Evolutionary conservation across 2,797 vertebrate genomes (phyloP), one percentile per base, ranked within the genome.

Genomic region (Enteromius paludinosus): DNA sequence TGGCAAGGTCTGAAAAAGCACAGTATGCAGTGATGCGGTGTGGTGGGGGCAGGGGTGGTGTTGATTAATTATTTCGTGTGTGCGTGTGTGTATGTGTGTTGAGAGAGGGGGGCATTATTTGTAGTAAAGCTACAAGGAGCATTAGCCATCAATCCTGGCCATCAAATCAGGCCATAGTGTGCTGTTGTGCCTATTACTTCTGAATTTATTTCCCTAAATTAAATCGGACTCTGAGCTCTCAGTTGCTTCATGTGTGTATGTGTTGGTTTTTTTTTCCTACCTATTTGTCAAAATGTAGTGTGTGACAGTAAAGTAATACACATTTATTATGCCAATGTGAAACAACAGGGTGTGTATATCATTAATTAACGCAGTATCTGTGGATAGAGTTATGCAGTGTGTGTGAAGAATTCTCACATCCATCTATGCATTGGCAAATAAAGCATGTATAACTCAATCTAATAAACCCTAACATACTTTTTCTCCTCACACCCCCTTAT

Each of bases 201-300:
- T 93, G 93, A 94, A 95, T 94, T 93, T 92, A 95, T 95, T 95
- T 95, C 89, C 93, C 92, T 94, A 93, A 95, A 95, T 95, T 95
- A 95, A 94, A 95, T 93, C 93, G 87, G 92, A 93, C 91, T 92
- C 92, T 91, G 92, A 94, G 93, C 92, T 92, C 92, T 91, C 88
- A 92, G 92, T 93, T 92, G 91, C 90, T 85, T 91, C 88, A 89
- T 88, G 90, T 93, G 91, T 93, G 90, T 90, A 47, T 81, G 59
- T 5, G 8, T 73, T 47, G 47, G 35, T 49, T 56, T 79, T 43
- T 61, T 88, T 90, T 91, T 84, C 90, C 92, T 92, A 94, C 92
- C 93, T 94, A 95, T 95, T 94, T 94, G 94, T 95, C 95, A 95
- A 93, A 95, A 94, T 92, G 92, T 90, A 92, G 90, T 91, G 88